Percentiles rank a stretch among this genome's conserved stretches.
These are phyloP conservation scores for Notoglanidium macrostoma DNA, from an alignment of 2,797 vertebrate genomes.

Conservation along the genomic window DNA sequence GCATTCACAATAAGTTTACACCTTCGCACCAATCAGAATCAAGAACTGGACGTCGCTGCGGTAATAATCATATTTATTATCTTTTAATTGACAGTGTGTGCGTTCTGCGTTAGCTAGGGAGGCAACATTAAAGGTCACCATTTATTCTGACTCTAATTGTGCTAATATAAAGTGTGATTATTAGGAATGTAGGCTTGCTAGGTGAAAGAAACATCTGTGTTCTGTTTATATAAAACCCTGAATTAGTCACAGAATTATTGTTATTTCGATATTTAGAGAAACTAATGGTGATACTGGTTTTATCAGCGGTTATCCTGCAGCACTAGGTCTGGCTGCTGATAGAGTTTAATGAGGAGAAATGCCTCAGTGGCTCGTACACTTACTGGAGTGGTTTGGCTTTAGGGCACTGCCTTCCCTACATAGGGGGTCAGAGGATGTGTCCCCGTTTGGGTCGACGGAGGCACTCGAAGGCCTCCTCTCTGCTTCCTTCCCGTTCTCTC, in stretches of 20 bases:
- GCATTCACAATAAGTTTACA: slow-evolving; percentile 29
- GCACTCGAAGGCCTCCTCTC: slow-evolving; percentile 56
- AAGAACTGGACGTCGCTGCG: background rate
- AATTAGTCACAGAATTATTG: too few species aligned
- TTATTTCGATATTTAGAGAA: background rate
- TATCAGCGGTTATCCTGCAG: background rate
- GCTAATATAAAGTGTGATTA: background rate
- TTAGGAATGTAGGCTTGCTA: background rate
- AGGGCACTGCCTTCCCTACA: slow-evolving; percentile 49
- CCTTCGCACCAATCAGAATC: background rate
- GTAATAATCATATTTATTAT: background rate
- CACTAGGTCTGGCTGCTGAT: background rate
- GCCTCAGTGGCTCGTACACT: slow-evolving; percentile 39
- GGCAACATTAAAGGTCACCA: background rate
- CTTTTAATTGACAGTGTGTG: background rate
- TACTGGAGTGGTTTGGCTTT: slow-evolving; percentile 52
- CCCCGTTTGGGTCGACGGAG: slow-evolving; percentile 45
- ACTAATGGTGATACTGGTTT: background rate
- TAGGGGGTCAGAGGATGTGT: slow-evolving; percentile 42
- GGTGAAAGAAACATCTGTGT: background rate
- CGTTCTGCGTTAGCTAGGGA: background rate
- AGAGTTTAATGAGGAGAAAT: slow-evolving; percentile 5
- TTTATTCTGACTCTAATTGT: background rate
- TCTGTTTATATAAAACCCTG: background rate
- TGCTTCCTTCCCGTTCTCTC: slow-evolving; percentile 78